Evolutionary conservation across 2,888 invertebrate species (phyloP).

Genomic region (Dexiosoma caninum): DNA sequence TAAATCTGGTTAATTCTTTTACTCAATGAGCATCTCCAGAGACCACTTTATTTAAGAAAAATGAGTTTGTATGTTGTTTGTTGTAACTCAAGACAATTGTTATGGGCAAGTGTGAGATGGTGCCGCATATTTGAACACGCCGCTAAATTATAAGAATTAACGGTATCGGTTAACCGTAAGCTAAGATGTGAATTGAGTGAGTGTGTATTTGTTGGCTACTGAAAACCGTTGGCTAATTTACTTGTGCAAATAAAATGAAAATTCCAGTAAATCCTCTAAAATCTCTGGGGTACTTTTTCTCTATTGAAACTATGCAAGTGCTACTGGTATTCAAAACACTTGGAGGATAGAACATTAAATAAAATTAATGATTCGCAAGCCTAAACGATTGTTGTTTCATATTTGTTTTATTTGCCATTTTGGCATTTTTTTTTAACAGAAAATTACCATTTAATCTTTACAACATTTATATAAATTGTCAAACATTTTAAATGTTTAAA

Average conservation of each 20-base stretch:
- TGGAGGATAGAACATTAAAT: neutral
- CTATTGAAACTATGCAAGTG: conserved; percentile 25
- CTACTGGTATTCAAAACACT: conserved; percentile 50
- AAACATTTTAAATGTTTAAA: conserved; percentile 33
- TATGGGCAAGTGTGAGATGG: conserved; percentile 31
- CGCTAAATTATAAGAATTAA: conserved; percentile 66
- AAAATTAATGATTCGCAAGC: conserved; percentile 45
- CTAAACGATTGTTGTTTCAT: conserved; percentile 15
- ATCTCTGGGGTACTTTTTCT: conserved; percentile 43
- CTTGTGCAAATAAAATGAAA: conserved; percentile 19
- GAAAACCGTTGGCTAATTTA: conserved; percentile 40
- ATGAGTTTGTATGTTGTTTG: conserved; percentile 21
- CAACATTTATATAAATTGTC: conserved; percentile 31
- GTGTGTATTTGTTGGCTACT: neutral
- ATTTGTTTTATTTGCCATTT: conserved; percentile 9
- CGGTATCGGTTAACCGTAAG: conserved; percentile 64
- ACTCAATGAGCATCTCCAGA: conserved; percentile 52
- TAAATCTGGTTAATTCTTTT: conserved; percentile 39
- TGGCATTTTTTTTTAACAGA: conserved; percentile 7
- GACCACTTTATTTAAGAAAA: conserved; percentile 57
- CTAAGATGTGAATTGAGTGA: neutral
- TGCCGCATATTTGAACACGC: conserved; percentile 60
- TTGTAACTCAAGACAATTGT: conserved; percentile 18
- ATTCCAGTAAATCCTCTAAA: conserved; percentile 23
- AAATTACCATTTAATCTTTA: conserved; percentile 30